Evolutionary conservation across 1,140 invertebrate genomes (phyloP).

Genomic region (Anagrus nilaparvatae): DNA sequence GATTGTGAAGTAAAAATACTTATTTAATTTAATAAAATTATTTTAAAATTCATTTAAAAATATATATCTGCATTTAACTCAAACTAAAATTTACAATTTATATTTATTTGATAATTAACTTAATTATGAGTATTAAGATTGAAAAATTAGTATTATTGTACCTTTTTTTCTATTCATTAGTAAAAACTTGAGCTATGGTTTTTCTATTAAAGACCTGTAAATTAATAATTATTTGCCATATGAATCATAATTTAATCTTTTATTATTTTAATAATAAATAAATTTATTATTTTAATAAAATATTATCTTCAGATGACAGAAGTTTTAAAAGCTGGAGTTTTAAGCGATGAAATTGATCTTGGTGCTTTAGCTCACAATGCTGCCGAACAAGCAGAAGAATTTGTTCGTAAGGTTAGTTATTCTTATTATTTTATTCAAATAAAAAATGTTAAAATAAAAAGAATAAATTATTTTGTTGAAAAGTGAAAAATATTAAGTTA

Average conservation of each 20-base stretch:
- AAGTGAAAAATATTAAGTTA: not conserved
- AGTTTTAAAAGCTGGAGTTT: constrained; percentile 68
- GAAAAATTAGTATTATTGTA: constrained; percentile 6
- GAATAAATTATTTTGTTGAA: not conserved
- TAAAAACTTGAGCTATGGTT: no score
- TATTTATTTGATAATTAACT: not conserved
- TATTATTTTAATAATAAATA: not conserved
- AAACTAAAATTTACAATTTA: constrained; percentile 8
- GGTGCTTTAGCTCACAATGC: constrained; percentile 76
- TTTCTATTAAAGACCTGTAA: no score
- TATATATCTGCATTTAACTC: constrained; percentile 5
- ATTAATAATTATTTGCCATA: no score
- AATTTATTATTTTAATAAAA: not conserved
- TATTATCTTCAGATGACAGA: constrained; percentile 58
- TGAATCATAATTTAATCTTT: not conserved
- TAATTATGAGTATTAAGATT: not conserved
- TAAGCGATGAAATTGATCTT: constrained; percentile 73
- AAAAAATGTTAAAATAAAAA: not conserved
- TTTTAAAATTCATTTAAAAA: not conserved
- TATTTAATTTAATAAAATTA: constrained; percentile 9
- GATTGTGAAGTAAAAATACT: constrained; percentile 53
- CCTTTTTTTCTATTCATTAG: constrained; percentile 5
- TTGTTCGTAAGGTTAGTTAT: constrained; percentile 66
- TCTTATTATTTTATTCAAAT: not conserved
- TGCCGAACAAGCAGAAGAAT: constrained; percentile 88